Base-by-base conservation (phyloP, 2,797 vertebrate species). In the Knipowitschia caucasica region DNA sequence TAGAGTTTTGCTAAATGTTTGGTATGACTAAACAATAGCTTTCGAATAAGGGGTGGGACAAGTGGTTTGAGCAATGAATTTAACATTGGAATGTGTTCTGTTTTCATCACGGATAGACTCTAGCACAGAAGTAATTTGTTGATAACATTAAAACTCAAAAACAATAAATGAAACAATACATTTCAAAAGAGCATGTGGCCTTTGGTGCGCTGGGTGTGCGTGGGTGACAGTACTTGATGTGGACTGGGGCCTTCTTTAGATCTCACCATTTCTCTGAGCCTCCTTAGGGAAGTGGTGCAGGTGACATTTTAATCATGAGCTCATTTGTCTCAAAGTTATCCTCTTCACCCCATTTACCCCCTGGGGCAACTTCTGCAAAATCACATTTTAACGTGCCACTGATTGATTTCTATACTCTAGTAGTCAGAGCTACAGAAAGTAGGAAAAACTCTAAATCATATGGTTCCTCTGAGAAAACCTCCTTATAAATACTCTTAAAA, bases 271-370 rank as follows among this genome's bases (percentile, higher is more conserved):
- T 59, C 50, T 39, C 31, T 8, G 21, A 43, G 45, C 30, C 45
- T 31, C 68, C 18, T 71, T 29, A 3, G 63, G 67, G 61, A 53
- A 73, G 62, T 83, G 61, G 47, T 67, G 58, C 23, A 42, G 40
- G 45, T 66, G 61, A 68, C 56, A 65, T 61, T 53, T 64, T 67
- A 35, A 59, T 68, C 63, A 61, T 46, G 52, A 63, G 34, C 62
- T 76, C 52, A 71, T 78, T 76, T 78, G 40, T 73, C 43, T 58
- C 50, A 47, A 21, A 1, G 29, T 62, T 60, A 45, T 57, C 59
- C 51, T 73, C 15, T 25, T 75, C 53, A 76, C 59, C 70, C 50
- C 59, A 61, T 69, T 75, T 67, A 63, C 8, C 5, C 60, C 68
- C 53, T 1, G 25, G 50, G 62, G 59, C 38, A 50, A 62, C 35